Base-by-base conservation (phyloP, 2,113 vertebrate species). In the Monopterus albus region DNA sequence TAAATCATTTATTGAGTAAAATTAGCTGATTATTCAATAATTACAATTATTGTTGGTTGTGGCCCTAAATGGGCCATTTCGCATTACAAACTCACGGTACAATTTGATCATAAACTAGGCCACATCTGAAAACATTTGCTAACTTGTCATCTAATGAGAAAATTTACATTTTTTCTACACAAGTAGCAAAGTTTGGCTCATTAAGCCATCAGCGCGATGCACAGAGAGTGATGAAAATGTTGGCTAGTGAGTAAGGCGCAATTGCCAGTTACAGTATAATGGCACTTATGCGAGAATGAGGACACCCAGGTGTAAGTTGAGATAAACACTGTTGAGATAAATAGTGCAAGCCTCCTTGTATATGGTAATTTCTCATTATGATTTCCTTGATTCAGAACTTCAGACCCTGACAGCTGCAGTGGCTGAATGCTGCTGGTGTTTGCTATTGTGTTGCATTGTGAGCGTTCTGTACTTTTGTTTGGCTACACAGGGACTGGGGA, bases 341-440 rank as follows among this genome's bases (percentile, higher is more conserved):
- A 80, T 40, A 60, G 59, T 47, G 52, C 57, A 53, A 60, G 62
- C 57, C 65, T 81, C 78, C 72, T 82, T 61, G 53, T 57, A 18
- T 67, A 83, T 84, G 83, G 71, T 83, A 87, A 89, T 88, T 46
- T 79, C 67, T 85, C 75, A 80, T 89, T 65, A 85, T 73, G 53
- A 70, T 77, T 80, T 67, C 29, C 68, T 74, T 75, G 55, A 75
- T 83, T 76, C 68, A 69, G 47, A 87, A 70, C 35, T 79, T 78
- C 40, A 69, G 18, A 61, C 13, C 17, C 21, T 57, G 68, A 69
- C 84, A 88, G 87, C 78, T 89, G 80, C 73, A 59, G 57, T 18
- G 51, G 65, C 77, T 81, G 49, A 74, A 64, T 43, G 50, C 26
- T 26, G 61, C 25, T 51, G 38, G 25, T 63, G 71, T 76, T 60